Evolutionary conservation across 1,140 invertebrate species (phyloP).

Genomic region (Philotrypesis tridentata): DNA sequence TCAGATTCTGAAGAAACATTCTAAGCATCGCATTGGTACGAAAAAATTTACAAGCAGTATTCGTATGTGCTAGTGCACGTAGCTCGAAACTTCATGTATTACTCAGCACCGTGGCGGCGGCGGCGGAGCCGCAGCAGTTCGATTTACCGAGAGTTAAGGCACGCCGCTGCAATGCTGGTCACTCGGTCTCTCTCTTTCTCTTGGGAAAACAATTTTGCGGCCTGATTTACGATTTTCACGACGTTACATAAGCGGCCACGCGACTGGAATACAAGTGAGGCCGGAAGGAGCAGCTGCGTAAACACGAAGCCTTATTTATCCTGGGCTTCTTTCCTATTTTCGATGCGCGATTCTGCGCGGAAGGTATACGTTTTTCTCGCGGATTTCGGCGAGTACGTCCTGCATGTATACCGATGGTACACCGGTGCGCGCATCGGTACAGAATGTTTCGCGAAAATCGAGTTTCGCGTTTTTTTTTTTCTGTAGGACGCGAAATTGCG

Average conservation of each 20-base stretch:
- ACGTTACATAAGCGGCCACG: slow-evolving; percentile 44
- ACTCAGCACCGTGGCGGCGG: not conserved
- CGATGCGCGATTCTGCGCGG: slow-evolving; percentile 50
- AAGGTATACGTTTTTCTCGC: too few species aligned
- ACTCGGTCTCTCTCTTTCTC: not conserved
- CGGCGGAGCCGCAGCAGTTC: not conserved
- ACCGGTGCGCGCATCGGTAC: too few species aligned
- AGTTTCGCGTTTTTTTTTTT: slow-evolving; percentile 41
- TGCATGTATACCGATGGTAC: too few species aligned
- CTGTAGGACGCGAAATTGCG: too few species aligned
- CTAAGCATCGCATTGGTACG: not conserved
- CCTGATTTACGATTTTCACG: slow-evolving; percentile 63
- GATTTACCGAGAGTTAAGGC: not conserved
- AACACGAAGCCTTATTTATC: slow-evolving; percentile 54
- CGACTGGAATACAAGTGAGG: slow-evolving; percentile 14
- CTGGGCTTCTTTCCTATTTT: slow-evolving; percentile 52
- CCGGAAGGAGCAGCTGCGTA: slow-evolving; percentile 37
- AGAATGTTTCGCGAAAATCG: slow-evolving; percentile 46
- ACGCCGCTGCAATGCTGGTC: not conserved
- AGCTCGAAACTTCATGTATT: not conserved
- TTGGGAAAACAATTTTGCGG: slow-evolving; percentile 60
- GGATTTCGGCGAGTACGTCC: too few species aligned
- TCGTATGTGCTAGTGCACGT: not conserved
- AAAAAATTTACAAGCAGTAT: not conserved
- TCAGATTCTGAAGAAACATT: too few species aligned